Base-by-base conservation (phyloP, 2,888 invertebrate species). In the Leptinotarsa peninsularis region DNA sequence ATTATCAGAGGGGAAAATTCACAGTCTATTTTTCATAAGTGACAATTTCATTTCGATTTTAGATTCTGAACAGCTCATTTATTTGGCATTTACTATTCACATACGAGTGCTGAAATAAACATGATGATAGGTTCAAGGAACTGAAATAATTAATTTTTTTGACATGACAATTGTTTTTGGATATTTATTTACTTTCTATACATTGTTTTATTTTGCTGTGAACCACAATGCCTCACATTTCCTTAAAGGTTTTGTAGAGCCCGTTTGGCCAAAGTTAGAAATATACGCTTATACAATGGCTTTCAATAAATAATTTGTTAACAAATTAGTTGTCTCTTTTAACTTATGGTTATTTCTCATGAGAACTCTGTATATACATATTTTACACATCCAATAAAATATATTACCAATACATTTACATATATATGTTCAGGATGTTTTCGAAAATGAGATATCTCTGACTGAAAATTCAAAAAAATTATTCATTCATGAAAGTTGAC, bases 341-440 rank as follows among this genome's bases (percentile, higher is more conserved):
- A 58, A 58, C 58, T 58, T 23, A 58, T 23, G 21, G 58, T 58
- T 13, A 56, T 67, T 71, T 75, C 60, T 52, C 21, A 49, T 67
- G 72, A 67, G 60, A 63, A 63, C 63, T 79, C 67, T 84, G 85
- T 85, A 79, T 85, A 85, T 85, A 85, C 82, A 83, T 83, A 81
- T 80, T 85, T 85, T 84, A 86, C 81, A 82, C 80, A 79, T 81
- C 80, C 83, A 83, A 81, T 84, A 84, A 83, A 84, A 85, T 85
- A 84, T 83, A 83, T 84, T 83, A 84, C 83, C 84, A 83, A 80
- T 81, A 84, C 80, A 81, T 81, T 80, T 80, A 83, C 79, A 79
- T 79, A 52, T 74, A 77, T 63, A 43, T 74, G 75, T 69, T n/a
- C 63, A 63, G 27, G 60, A 73, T 75, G 66, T 67, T 72, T 71